A percentile compares a stretch with the other conserved stretches of the same genome.
These are phyloP conservation scores for Scolanthus callimorphus DNA, from an alignment of 92 coral and sea anemone genomes.

Conservation along the genomic window DNA sequence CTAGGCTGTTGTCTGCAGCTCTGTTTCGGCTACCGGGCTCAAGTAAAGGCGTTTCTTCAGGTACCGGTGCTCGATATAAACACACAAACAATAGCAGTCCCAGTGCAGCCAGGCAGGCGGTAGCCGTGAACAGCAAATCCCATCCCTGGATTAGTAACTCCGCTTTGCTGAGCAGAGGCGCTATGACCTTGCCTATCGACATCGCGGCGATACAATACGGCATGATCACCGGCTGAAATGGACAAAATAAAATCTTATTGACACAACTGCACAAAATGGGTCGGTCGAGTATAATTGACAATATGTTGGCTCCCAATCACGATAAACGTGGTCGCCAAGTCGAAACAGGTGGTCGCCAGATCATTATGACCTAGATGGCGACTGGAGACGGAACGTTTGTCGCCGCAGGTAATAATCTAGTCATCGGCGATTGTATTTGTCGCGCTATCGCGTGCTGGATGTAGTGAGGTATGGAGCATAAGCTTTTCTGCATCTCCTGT, in stretches of 20 bases:
- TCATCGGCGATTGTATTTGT: too few species aligned
- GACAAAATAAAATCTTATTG: neutral
- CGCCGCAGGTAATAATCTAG: too few species aligned
- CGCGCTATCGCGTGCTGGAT: too few species aligned
- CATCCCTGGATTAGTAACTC: conserved; percentile 58
- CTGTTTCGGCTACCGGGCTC: conserved; percentile 10
- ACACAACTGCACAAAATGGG: too few species aligned
- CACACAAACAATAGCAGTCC: conserved; percentile 34
- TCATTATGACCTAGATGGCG: too few species aligned
- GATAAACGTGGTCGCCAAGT: too few species aligned
- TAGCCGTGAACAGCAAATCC: conserved; percentile 50
- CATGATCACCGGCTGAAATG: conserved; percentile 64
- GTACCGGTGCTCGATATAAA: conserved; percentile 47
- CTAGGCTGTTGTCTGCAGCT: neutral
- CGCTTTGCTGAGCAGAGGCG: conserved; percentile 52
- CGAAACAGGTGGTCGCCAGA: too few species aligned
- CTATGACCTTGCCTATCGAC: conserved; percentile 64
- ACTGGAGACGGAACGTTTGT: too few species aligned
- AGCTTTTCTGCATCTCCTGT: too few species aligned
- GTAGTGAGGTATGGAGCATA: too few species aligned
- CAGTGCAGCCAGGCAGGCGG: conserved; percentile 25
- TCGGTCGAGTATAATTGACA: too few species aligned
- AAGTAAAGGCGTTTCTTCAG: conserved; percentile 46
- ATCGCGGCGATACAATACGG: conserved; percentile 66
- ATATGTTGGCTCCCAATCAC: too few species aligned